phyloP scores from a whole-genome alignment of 92 coral and sea anemone genomes.

The Umimayanthus kanabou region DNA sequence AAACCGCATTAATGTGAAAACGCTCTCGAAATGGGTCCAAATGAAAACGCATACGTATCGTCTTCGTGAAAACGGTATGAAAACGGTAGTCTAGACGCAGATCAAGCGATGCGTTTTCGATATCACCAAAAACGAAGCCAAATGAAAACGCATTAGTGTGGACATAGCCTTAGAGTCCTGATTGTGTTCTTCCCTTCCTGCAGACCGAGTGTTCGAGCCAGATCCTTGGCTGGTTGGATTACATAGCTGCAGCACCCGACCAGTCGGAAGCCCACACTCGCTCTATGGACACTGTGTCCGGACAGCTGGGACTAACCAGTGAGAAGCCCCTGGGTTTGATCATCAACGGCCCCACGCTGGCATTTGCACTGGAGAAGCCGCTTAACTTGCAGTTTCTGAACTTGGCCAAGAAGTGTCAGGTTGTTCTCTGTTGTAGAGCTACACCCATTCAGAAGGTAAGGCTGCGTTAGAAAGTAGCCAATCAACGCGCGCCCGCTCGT shows the following conservation, averaged over 20 bases:
- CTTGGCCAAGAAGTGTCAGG: constrained; percentile 87
- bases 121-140: no score
- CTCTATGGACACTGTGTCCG: constrained; percentile 59
- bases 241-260: constrained; percentile 48
- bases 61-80: no score
- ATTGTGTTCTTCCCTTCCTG: constrained; percentile 11
- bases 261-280: constrained; percentile 37
- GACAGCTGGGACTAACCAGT: constrained; percentile 26
- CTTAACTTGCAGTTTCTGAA: constrained; percentile 78
- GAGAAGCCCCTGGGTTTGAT: constrained; percentile 69
- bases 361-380: constrained; percentile 85
- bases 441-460: constrained; percentile 98
- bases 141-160: no score
- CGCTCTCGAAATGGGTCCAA: no score
- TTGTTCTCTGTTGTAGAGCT: constrained; percentile 96
- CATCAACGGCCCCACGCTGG: constrained; percentile 90
- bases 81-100: no score
- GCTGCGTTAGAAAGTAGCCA: background rate
- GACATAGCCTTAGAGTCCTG: no score
- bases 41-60: no score
- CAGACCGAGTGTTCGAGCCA: constrained; percentile 89
- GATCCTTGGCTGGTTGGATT: constrained; percentile 78
- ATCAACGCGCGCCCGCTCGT: background rate
- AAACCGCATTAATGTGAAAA: no score
- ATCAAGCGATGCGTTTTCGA: no score